Conservation (phyloP, 2,797 vertebrate species). For the Microtus californicus region DNA sequence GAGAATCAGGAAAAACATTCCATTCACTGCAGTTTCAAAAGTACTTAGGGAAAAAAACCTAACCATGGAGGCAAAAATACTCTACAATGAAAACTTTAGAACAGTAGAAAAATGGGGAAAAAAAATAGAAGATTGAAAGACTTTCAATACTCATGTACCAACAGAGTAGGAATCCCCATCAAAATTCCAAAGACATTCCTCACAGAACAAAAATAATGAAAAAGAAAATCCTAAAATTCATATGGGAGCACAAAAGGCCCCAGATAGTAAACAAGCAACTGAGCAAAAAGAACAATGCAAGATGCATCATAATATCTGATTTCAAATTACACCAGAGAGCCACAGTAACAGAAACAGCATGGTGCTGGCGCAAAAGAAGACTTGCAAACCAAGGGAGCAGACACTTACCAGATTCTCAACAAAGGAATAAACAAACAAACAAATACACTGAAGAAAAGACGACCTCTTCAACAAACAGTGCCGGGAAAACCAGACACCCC, state of each 20-base stretch:
- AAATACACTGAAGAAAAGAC: neutral
- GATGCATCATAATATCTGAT: neutral
- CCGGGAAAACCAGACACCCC: neutral
- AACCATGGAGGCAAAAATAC: neutral
- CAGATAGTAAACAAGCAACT: neutral
- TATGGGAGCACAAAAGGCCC: neutral
- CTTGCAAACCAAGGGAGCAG: neutral
- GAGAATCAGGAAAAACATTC: neutral
- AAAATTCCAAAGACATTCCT: neutral
- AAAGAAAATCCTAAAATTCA: neutral
- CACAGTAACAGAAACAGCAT: neutral
- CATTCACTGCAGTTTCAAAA: neutral
- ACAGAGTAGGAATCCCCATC: neutral
- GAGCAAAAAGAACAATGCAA: neutral
- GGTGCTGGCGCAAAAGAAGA: neutral
- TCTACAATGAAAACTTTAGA: neutral
- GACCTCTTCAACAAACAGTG: neutral
- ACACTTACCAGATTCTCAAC: neutral
- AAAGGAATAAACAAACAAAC: neutral
- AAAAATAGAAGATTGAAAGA: neutral
- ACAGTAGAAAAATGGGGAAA: neutral
- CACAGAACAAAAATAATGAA: neutral
- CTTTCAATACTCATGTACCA: neutral
- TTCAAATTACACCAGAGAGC: neutral
- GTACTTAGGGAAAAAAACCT: neutral